Conservation (phyloP, 2,797 vertebrate species). For the Halcyon smyrnensis region DNA sequence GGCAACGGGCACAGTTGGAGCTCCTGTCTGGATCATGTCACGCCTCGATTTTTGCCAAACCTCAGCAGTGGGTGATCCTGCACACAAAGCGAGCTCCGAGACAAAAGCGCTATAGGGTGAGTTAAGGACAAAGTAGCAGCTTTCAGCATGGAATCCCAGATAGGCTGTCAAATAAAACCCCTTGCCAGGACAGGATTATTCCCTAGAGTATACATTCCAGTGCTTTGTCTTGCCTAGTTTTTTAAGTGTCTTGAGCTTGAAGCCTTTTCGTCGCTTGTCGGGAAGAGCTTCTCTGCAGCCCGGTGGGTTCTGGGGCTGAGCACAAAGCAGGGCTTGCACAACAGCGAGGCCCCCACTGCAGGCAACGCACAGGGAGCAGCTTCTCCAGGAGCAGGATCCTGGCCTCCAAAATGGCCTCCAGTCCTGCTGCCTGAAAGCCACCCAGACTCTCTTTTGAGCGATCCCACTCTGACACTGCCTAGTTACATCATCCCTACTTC, state of each 20-base stretch:
- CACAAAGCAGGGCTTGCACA: background rate
- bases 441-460: rapidly evolving
- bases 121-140: constrained; percentile 61
- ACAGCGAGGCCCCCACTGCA: background rate
- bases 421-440: background rate
- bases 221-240: background rate
- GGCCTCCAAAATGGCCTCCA: background rate
- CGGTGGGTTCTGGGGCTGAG: background rate
- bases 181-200: constrained; percentile 21
- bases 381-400: background rate
- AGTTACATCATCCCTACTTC: background rate
- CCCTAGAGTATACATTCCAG: background rate
- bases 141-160: constrained; percentile 25
- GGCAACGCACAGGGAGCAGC: background rate
- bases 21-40: background rate
- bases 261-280: rapidly evolving
- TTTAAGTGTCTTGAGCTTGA: background rate
- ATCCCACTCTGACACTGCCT: background rate
- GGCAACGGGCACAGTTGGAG: background rate
- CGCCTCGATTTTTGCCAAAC: background rate
- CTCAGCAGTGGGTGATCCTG: constrained; percentile 15
- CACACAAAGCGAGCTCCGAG: background rate
- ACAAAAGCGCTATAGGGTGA: constrained; percentile 68
- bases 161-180: constrained; percentile 36
- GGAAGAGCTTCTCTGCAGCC: background rate